These are phyloP conservation scores for Glossophaga mutica DNA, from an alignment of 2,797 vertebrate species.

Conservation along the genomic window DNA sequence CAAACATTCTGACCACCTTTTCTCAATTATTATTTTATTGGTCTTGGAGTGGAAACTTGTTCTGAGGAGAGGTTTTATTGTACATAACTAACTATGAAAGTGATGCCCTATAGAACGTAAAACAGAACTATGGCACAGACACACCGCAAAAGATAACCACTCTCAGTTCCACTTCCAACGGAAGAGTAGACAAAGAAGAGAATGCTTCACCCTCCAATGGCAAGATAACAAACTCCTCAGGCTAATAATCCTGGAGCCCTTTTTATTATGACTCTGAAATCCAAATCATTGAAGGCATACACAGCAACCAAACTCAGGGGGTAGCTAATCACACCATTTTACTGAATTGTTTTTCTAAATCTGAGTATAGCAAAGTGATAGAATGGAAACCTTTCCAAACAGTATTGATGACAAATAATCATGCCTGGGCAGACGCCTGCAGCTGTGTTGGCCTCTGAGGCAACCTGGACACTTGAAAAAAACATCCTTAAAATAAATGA, in stretches of 20 bases:
- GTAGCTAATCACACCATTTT: slow-evolving; percentile 10
- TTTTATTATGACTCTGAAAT: background rate
- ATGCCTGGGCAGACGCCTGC: slow-evolving; percentile 15
- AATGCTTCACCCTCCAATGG: background rate
- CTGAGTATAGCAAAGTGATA: slow-evolving; percentile 30
- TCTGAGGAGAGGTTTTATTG: slow-evolving; percentile 1
- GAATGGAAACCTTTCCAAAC: slow-evolving; percentile 46
- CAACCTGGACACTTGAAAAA: slow-evolving; percentile 21
- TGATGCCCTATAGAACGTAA: background rate
- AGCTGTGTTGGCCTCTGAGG: slow-evolving; percentile 21
- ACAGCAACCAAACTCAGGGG: background rate
- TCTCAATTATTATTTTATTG: background rate
- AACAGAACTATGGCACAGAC: background rate
- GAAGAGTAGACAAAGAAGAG: background rate
- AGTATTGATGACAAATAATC: slow-evolving; percentile 53
- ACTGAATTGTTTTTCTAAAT: slow-evolving; percentile 42
- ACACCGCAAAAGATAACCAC: background rate
- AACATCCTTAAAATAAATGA: slow-evolving; percentile 48
- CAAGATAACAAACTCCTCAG: background rate
- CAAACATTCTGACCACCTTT: slow-evolving; percentile 35
- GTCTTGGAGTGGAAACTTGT: background rate
- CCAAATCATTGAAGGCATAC: background rate
- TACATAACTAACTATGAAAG: background rate
- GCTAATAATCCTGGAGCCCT: background rate
- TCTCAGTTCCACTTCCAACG: background rate